Conservation (phyloP, 2,888 invertebrate genomes). For the Erebia palarica region DNA sequence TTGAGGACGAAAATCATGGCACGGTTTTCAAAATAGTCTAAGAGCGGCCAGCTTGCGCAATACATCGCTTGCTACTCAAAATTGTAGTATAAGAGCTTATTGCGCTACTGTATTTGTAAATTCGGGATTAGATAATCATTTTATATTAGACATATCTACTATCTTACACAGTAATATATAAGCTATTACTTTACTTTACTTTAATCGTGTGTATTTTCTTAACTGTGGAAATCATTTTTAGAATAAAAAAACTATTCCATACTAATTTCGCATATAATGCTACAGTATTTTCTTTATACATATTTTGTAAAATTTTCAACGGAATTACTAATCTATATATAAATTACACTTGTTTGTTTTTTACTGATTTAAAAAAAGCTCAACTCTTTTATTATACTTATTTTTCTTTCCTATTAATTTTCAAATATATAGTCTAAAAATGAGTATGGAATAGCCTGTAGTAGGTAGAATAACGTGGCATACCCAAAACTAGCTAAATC, state of each 20-base stretch:
- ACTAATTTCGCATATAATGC: not conserved
- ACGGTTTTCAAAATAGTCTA: constrained; percentile 6
- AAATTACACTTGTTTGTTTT: not conserved
- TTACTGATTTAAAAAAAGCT: not conserved
- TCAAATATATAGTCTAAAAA: not conserved
- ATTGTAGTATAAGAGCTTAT: constrained; percentile 19
- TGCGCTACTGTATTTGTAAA: constrained; percentile 24
- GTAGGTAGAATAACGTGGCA: constrained; percentile 7
- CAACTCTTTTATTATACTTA: too few relatives aligned
- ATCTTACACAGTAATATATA: constrained; percentile 17
- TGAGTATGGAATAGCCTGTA: constrained; percentile 10
- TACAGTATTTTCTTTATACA: not conserved
- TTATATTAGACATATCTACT: constrained; percentile 35
- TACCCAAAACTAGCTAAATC: constrained; percentile 28
- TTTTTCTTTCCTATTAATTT: not conserved
- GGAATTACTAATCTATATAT: too few relatives aligned
- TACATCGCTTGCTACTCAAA: constrained; percentile 10
- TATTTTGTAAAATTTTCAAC: not conserved
- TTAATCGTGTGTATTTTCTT: constrained; percentile 24
- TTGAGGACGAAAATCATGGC: not conserved
- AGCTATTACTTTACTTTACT: constrained; percentile 25
- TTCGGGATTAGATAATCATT: constrained; percentile 29
- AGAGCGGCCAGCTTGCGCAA: not conserved
- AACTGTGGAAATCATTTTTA: constrained; percentile 1
- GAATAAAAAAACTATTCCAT: constrained; percentile 6